These are phyloP conservation scores for Oceanodroma leucorhoa DNA, from an alignment of 2,797 vertebrate genomes.

Conservation along the genomic window DNA sequence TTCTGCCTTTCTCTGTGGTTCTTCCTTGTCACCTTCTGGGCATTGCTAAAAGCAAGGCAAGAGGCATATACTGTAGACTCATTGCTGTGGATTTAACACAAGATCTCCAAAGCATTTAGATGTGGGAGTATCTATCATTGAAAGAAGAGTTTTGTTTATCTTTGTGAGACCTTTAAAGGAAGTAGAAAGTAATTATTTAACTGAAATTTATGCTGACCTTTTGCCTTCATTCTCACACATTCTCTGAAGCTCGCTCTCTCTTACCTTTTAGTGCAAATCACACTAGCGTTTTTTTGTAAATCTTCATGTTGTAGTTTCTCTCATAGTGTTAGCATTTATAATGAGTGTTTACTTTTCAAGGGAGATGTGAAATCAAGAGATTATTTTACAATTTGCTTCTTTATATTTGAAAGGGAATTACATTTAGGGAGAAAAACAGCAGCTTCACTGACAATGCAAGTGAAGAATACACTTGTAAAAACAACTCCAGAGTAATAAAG, in stretches of 20 bases:
- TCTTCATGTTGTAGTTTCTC: background rate
- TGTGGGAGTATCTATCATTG: background rate
- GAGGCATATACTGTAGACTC: background rate
- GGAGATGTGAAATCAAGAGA: background rate
- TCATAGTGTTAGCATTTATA: background rate
- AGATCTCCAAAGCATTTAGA: background rate
- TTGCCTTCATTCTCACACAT: background rate
- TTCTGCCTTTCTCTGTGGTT: background rate
- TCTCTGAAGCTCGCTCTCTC: background rate
- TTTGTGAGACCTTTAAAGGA: background rate
- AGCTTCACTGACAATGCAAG: background rate
- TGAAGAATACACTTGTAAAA: background rate
- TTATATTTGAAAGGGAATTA: background rate
- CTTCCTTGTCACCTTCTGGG: background rate
- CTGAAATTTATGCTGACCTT: constrained; percentile 8
- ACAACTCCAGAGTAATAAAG: background rate
- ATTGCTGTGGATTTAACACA: background rate
- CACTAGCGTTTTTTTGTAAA: background rate
- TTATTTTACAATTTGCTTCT: background rate
- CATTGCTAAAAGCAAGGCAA: background rate
- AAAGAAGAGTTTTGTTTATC: background rate
- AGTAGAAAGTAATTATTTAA: constrained; percentile 17
- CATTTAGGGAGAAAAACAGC: background rate
- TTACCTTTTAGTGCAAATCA: background rate
- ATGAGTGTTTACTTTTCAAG: background rate